These are phyloP conservation scores for Toxonevra muliebris DNA, from an alignment of 2,888 invertebrate genomes.

Conservation along the genomic window DNA sequence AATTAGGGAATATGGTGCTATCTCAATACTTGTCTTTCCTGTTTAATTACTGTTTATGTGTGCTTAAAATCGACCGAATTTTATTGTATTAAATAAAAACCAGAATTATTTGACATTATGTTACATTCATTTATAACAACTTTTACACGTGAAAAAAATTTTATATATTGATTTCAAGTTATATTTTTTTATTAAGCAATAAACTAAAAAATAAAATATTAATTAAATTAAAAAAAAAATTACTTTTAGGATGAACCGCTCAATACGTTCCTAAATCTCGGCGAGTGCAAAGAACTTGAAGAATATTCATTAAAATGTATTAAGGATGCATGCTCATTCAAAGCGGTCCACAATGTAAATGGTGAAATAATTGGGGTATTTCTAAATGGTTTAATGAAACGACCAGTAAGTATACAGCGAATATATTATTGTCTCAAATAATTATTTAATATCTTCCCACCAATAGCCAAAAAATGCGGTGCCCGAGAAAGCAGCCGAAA, in stretches of 20 bases:
- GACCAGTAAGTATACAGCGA: slow-evolving; percentile 54
- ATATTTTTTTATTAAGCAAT: too few species aligned
- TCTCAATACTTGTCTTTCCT: too few species aligned
- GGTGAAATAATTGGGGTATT: slow-evolving; percentile 69
- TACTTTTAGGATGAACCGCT: slow-evolving; percentile 63
- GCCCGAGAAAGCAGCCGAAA: slow-evolving; percentile 47
- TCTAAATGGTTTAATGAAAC: slow-evolving; percentile 66
- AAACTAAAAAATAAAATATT: too few species aligned
- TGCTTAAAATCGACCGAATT: too few species aligned
- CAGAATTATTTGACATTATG: too few species aligned
- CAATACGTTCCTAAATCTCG: slow-evolving; percentile 61
- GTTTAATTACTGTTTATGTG: too few species aligned
- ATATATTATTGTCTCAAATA: background rate
- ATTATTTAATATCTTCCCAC: background rate
- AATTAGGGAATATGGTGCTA: too few species aligned
- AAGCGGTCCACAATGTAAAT: slow-evolving; percentile 66
- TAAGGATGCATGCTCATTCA: slow-evolving; percentile 68
- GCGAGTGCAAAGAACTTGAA: slow-evolving; percentile 67
- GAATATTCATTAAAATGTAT: slow-evolving; percentile 67
- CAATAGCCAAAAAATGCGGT: slow-evolving; percentile 39
- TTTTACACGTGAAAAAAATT: background rate
- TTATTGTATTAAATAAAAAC: too few species aligned
- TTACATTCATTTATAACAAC: too few species aligned
- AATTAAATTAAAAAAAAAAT: too few species aligned
- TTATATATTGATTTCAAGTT: background rate